These are phyloP conservation scores for Smithornis capensis DNA, from an alignment of 2,113 vertebrate genomes.

Conservation along the genomic window DNA sequence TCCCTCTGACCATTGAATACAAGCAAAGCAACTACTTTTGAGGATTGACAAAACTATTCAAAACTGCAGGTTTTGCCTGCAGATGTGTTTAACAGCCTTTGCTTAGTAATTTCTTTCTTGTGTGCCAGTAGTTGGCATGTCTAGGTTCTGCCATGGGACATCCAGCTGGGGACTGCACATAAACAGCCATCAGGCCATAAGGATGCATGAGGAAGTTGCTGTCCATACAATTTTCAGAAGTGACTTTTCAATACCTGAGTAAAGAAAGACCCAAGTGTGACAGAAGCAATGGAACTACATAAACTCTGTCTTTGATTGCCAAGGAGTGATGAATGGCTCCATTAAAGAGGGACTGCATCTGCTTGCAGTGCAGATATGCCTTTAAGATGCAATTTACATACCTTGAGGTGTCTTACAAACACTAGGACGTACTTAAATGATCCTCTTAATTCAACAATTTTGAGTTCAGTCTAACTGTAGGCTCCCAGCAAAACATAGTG, in stretches of 20 bases:
- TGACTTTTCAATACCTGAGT: not conserved
- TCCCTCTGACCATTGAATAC: not conserved
- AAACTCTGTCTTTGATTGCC: not conserved
- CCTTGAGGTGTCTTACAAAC: not conserved
- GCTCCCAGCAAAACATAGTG: not conserved
- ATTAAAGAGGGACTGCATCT: not conserved
- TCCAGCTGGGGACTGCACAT: not conserved
- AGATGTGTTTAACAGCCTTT: not conserved
- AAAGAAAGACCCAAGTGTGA: not conserved
- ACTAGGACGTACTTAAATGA: not conserved
- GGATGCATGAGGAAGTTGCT: not conserved
- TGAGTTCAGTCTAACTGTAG: not conserved
- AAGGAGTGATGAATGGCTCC: not conserved
- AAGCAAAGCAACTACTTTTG: not conserved
- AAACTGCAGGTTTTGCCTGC: not conserved
- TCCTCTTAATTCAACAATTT: not conserved
- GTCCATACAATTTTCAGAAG: not conserved
- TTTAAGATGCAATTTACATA: not conserved
- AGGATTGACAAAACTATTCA: not conserved
- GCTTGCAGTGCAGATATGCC: not conserved
- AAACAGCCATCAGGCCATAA: not conserved
- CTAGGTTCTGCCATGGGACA: rapidly evolving
- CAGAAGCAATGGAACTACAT: rapidly evolving
- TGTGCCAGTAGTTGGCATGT: rapidly evolving
- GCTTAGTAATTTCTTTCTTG: not conserved